These are phyloP conservation scores for Lasioglossum figueresi DNA, from an alignment of 2,888 invertebrate genomes.

Conservation along the genomic window DNA sequence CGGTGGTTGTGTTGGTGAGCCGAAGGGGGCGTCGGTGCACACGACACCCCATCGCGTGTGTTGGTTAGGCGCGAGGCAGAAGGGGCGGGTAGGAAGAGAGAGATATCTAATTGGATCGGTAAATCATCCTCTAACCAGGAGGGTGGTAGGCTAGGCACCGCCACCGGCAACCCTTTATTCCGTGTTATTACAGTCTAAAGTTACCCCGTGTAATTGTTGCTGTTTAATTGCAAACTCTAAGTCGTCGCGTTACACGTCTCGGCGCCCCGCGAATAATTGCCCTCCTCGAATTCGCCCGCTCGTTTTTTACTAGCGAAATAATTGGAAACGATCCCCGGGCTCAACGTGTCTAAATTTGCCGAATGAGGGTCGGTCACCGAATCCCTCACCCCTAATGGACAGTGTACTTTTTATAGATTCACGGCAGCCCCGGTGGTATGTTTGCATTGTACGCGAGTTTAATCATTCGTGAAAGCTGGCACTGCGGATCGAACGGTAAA, in stretches of 20 bases:
- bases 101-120: slow-evolving; percentile 84
- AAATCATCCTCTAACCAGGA: slow-evolving; percentile 83
- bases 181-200: slow-evolving; percentile 84
- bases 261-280: slow-evolving; percentile 71
- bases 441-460: not conserved
- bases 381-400: slow-evolving; percentile 14
- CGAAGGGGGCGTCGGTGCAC: slow-evolving; percentile 21
- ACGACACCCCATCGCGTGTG: not conserved
- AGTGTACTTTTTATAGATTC: not conserved
- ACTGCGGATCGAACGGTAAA: not conserved
- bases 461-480: not conserved
- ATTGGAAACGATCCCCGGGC: slow-evolving; percentile 58
- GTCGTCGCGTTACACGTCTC: slow-evolving; percentile 78
- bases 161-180: slow-evolving; percentile 83
- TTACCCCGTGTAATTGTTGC: slow-evolving; percentile 84
- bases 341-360: slow-evolving; percentile 53
- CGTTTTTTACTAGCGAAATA: slow-evolving; percentile 68
- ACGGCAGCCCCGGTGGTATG: not conserved
- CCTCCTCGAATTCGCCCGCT: slow-evolving; percentile 68
- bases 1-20: slow-evolving; percentile 19
- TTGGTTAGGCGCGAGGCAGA: slow-evolving; percentile 14
- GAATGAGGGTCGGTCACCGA: slow-evolving; percentile 23
- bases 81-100: slow-evolving; percentile 58
- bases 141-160: slow-evolving; percentile 78
- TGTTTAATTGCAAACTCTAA: slow-evolving; percentile 84